Percentiles rank a stretch among this genome's conserved stretches.
These are phyloP conservation scores for Hybos culiciformis DNA, from an alignment of 2,888 invertebrate species.

Conservation along the genomic window DNA sequence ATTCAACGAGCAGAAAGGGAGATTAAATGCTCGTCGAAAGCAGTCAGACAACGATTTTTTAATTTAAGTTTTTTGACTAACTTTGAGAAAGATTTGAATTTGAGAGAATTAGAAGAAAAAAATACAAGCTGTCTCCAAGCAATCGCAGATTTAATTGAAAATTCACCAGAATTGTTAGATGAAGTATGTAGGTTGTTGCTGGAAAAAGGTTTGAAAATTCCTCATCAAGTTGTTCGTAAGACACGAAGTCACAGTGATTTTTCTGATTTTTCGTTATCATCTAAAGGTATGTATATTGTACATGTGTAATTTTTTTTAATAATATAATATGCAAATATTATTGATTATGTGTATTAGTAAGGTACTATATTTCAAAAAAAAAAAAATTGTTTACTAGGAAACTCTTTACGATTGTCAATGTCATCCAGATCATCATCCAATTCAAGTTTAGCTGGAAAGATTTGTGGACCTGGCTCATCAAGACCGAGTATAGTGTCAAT, in stretches of 20 bases:
- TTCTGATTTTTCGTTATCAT: conserved; percentile 15
- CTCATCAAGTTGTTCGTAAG: conserved; percentile 23
- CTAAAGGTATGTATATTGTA: too few species aligned
- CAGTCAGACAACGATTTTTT: conserved; percentile 23
- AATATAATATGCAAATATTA: too few species aligned
- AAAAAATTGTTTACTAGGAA: too few species aligned
- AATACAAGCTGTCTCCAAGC: conserved; percentile 43
- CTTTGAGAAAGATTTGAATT: conserved; percentile 38
- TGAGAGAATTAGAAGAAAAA: conserved; percentile 44
- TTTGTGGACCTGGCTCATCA: too few species aligned
- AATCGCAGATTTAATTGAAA: conserved; percentile 39
- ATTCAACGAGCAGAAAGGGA: conserved; percentile 32
- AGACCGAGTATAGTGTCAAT: too few species aligned
- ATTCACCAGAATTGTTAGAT: conserved; percentile 22
- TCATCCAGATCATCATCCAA: too few species aligned
- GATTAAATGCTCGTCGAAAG: conserved; percentile 23
- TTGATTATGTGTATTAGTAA: too few species aligned
- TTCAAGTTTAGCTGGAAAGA: too few species aligned
- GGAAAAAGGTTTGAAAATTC: conserved; percentile 29
- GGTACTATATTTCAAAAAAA: too few species aligned
- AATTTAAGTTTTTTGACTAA: conserved; percentile 21
- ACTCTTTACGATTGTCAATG: too few species aligned
- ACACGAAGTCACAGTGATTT: conserved; percentile 26
- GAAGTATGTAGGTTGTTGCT: conserved; percentile 25
- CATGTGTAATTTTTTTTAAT: too few species aligned